These are phyloP conservation scores for Drosophila subpulchrella DNA, from an alignment of 1,140 invertebrate species.

Conservation along the genomic window DNA sequence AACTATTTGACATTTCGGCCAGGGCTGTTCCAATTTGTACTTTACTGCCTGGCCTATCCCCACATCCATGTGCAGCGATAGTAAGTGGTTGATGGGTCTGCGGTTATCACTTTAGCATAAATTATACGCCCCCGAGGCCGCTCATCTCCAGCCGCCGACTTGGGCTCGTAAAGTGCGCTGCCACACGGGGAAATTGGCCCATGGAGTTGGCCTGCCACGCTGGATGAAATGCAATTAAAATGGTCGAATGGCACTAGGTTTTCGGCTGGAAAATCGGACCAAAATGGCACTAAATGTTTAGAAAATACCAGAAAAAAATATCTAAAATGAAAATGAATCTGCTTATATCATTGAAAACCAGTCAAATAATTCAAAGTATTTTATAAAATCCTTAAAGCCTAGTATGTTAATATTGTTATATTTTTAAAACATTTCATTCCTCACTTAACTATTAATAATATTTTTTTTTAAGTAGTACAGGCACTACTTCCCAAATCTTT, in stretches of 20 bases:
- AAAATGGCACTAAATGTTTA: too few relatives aligned
- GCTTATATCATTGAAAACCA: too few relatives aligned
- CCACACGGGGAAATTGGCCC: conserved; percentile 12
- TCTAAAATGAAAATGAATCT: too few relatives aligned
- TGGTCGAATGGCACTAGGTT: background rate
- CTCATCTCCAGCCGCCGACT: conserved; percentile 7
- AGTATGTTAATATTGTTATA: too few relatives aligned
- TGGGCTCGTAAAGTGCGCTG: conserved; percentile 48
- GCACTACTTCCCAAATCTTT: too few relatives aligned
- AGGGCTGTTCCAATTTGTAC: background rate
- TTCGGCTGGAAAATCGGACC: background rate
- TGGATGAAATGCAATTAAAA: conserved; percentile 33
- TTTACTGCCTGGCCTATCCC: background rate
- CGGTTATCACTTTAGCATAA: conserved; percentile 57
- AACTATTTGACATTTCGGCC: background rate
- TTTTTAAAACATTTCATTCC: too few relatives aligned
- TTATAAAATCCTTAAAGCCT: too few relatives aligned
- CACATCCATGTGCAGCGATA: conserved; percentile 21
- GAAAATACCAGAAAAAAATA: background rate
- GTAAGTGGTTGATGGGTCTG: conserved; percentile 37
- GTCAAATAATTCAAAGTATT: too few relatives aligned
- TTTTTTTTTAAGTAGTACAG: too few relatives aligned
- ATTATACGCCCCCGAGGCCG: conserved; percentile 26
- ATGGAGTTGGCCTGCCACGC: background rate
- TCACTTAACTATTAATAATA: too few relatives aligned